Evolutionary conservation across 1,140 invertebrate species (phyloP).

Genomic region (Thalassaphorura encarpata): DNA sequence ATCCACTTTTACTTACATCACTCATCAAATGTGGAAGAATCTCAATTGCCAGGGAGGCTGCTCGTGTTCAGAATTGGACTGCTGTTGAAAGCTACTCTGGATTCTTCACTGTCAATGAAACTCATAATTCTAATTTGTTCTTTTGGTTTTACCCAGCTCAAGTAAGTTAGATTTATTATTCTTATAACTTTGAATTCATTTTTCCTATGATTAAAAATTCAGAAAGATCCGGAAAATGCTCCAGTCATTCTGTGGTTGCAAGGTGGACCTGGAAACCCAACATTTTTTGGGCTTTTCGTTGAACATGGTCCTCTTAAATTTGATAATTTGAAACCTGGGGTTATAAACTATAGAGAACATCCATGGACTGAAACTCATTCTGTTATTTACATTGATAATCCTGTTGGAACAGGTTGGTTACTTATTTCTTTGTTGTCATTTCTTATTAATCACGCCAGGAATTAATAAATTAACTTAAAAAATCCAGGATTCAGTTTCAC

Average conservation of each 20-base stretch:
- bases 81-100: conserved; percentile 38
- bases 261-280: conserved; percentile 43
- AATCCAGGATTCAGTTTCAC: conserved; percentile 34
- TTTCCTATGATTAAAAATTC: neutral
- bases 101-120: conserved; percentile 42
- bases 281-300: conserved; percentile 44
- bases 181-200: neutral
- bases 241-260: conserved; percentile 43
- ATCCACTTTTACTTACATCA: conserved; percentile 40
- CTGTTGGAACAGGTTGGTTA: too few species aligned
- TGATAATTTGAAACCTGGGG: too few species aligned
- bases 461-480: too few species aligned
- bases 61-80: conserved; percentile 24
- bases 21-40: conserved; percentile 38
- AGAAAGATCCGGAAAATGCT: conserved; percentile 33
- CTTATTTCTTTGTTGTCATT: too few species aligned
- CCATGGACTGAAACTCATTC: too few species aligned
- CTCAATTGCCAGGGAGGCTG: conserved; percentile 33
- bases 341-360: too few species aligned
- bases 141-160: conserved; percentile 38
- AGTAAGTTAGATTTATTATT: neutral
- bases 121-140: conserved; percentile 43
- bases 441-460: too few species aligned
- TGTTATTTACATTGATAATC: too few species aligned
- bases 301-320: too few species aligned